Evolutionary conservation across 2,797 vertebrate genomes (phyloP).

Genomic region (Cossypha niveicapilla): DNA sequence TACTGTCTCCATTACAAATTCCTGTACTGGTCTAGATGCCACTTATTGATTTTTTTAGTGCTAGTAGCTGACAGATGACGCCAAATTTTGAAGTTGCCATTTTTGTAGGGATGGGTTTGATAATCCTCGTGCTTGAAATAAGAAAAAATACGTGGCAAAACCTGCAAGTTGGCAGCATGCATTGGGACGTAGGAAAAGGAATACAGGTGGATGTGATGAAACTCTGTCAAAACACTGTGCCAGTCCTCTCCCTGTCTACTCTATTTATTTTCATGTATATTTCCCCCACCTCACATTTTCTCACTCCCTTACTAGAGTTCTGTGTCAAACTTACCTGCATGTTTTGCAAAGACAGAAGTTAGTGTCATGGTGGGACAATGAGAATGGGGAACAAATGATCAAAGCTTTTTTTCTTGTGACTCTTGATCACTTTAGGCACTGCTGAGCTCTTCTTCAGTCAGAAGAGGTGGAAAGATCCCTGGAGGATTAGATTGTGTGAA

Average conservation of each 20-base stretch:
- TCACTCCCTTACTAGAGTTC: neutral
- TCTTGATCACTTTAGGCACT: neutral
- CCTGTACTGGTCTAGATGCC: neutral
- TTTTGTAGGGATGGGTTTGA: neutral
- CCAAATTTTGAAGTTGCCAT: neutral
- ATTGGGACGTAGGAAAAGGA: neutral
- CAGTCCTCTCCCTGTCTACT: neutral
- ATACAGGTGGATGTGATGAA: neutral
- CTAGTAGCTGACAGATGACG: neutral
- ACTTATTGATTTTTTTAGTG: neutral
- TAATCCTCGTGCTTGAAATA: neutral
- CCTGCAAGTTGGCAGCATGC: neutral
- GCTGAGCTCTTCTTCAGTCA: neutral
- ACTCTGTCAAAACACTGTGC: neutral
- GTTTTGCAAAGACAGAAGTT: neutral
- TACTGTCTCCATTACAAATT: neutral
- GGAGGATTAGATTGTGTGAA: neutral
- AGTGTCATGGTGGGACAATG: neutral
- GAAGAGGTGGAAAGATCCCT: neutral
- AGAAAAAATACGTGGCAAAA: neutral
- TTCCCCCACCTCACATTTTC: fast-evolving
- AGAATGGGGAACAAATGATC: neutral
- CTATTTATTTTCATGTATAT: neutral
- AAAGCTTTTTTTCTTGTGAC: neutral
- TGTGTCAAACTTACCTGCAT: neutral